phyloP scores from a whole-genome alignment of 1,140 invertebrate genomes.

The Heterodera schachtii region DNA sequence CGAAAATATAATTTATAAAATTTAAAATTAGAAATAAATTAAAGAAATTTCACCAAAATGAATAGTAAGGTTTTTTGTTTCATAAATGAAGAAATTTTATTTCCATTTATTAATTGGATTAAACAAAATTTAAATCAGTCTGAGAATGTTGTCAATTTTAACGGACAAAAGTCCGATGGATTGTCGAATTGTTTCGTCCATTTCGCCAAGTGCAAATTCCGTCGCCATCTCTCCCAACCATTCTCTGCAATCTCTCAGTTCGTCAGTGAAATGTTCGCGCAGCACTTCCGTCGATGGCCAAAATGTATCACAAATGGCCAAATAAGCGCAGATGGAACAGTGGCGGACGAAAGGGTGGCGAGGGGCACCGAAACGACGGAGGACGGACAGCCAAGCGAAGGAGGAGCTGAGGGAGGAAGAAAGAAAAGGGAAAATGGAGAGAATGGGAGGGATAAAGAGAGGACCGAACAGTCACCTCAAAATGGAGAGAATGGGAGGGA shows the following conservation, averaged over 20 bases:
- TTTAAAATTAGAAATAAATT: too few species aligned
- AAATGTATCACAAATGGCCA: constrained; percentile 11
- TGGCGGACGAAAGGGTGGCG: neutral
- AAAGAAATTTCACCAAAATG: too few species aligned
- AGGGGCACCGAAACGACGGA: neutral
- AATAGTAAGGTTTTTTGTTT: too few species aligned
- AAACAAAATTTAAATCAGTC: constrained; percentile 4
- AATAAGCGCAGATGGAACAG: constrained; percentile 22
- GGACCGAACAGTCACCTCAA: neutral
- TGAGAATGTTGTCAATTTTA: constrained; percentile 10
- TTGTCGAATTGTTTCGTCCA: constrained; percentile 11
- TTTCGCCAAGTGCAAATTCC: neutral
- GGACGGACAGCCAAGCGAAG: constrained; percentile 10
- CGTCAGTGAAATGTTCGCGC: constrained; percentile 15
- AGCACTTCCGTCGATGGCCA: neutral
- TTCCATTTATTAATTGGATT: too few species aligned
- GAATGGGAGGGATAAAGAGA: neutral
- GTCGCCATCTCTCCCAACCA: constrained; percentile 5
- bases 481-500: constrained; percentile 4
- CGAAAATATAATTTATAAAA: too few species aligned
- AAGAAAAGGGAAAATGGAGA: neutral
- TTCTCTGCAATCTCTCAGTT: constrained; percentile 8
- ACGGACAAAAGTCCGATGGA: constrained; percentile 1
- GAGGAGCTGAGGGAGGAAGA: neutral
- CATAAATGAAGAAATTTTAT: too few species aligned